phyloP scores from a whole-genome alignment of 2,113 vertebrate species.

The Pelecanoides urinatrix region DNA sequence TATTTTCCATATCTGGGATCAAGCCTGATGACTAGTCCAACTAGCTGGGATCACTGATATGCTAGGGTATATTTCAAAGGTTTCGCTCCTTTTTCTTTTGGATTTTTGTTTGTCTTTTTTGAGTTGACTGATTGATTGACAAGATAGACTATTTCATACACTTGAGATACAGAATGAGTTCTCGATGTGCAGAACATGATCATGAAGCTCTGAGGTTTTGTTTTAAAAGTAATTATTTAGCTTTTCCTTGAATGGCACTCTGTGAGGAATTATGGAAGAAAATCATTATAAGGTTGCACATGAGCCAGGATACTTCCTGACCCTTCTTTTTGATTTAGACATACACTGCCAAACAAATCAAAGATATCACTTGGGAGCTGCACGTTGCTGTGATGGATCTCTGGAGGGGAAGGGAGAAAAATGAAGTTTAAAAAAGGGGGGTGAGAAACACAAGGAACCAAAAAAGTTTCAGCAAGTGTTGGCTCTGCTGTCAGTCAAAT shows the following conservation, averaged over 20 bases:
- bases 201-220: background rate
- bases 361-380: slow-evolving; percentile 13
- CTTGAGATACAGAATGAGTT: background rate
- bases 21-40: background rate
- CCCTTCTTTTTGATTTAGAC: slow-evolving; percentile 38
- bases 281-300: slow-evolving; percentile 24
- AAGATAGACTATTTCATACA: background rate
- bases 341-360: slow-evolving; percentile 29
- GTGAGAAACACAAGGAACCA: background rate
- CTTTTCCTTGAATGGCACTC: background rate
- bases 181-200: background rate
- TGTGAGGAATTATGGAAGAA: background rate
- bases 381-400: slow-evolving; percentile 7
- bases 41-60: background rate
- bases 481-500: slow-evolving; percentile 21
- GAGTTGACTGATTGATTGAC: background rate
- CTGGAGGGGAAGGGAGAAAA: slow-evolving; percentile 30
- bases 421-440: background rate
- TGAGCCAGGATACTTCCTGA: background rate
- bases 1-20: background rate
- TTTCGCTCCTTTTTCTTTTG: background rate
- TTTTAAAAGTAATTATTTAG: slow-evolving; percentile 28
- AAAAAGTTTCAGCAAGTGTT: slow-evolving; percentile 4
- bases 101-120: background rate
- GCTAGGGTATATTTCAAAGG: background rate